Percentiles rank a stretch among this genome's conserved stretches.
phyloP scores from a whole-genome alignment of 2,888 invertebrate genomes.

The Bursaphelenchus okinawaensis region DNA sequence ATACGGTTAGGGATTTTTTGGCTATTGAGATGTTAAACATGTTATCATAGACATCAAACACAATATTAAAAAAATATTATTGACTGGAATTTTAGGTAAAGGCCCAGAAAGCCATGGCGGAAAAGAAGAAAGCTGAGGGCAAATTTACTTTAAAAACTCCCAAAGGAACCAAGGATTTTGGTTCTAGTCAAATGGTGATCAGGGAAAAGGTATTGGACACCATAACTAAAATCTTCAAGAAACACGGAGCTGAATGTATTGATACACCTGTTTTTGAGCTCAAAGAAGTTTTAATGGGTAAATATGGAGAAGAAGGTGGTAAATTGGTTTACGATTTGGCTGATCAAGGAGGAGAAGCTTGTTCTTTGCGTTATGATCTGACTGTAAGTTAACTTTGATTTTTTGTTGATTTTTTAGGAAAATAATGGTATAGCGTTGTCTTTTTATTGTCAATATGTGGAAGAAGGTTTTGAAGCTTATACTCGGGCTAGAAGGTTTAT shows the following conservation, averaged over 20 bases:
- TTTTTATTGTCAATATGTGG: no score
- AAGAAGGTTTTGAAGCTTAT: no score
- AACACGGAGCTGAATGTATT: slow-evolving; percentile 93
- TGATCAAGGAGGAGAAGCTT: slow-evolving; percentile 95
- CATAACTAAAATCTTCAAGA: slow-evolving; percentile 82
- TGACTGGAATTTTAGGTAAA: slow-evolving; percentile 74
- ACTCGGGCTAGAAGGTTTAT: no score
- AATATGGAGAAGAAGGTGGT: slow-evolving; percentile 98
- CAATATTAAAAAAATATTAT: no score
- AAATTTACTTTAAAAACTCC: slow-evolving; percentile 51
- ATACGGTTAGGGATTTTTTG: no score
- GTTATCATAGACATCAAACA: no score
- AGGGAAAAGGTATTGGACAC: slow-evolving; percentile 69
- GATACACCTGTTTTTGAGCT: slow-evolving; percentile 64
- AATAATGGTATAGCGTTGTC: not conserved
- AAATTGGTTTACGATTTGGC: slow-evolving; percentile 96
- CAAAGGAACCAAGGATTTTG: slow-evolving; percentile 78
- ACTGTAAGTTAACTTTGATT: slow-evolving; percentile 65
- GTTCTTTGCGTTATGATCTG: slow-evolving; percentile 90
- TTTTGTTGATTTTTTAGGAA: not conserved
- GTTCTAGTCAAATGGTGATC: slow-evolving; percentile 87
- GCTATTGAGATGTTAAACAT: no score
- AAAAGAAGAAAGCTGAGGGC: slow-evolving; percentile 69
- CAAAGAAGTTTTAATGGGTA: slow-evolving; percentile 76
- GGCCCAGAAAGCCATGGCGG: slow-evolving; percentile 74